Evolutionary conservation across 1,140 invertebrate species (phyloP).

Genomic region (Centruroides sculpturatus): DNA sequence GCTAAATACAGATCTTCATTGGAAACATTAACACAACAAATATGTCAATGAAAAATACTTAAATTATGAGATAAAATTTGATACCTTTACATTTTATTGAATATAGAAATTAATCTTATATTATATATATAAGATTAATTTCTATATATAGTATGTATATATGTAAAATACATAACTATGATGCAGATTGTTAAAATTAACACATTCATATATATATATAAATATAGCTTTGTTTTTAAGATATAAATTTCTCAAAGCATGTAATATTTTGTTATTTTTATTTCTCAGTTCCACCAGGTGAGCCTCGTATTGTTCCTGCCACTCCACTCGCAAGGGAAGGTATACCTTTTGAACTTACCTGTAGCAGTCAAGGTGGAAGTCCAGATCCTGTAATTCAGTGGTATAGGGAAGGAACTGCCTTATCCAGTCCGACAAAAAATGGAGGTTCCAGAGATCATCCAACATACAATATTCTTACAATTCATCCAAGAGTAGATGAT

Average conservation of each 20-base stretch:
- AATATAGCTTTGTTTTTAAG: neutral
- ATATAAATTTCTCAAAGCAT: neutral
- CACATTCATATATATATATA: neutral
- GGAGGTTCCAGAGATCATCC: slow-evolving; percentile 50
- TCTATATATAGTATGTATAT: too few species aligned
- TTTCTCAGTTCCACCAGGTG: slow-evolving; percentile 48
- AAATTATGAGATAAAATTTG: too few species aligned
- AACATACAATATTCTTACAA: slow-evolving; percentile 51
- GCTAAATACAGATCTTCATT: too few species aligned
- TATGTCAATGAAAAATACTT: too few species aligned
- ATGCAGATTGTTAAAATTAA: neutral
- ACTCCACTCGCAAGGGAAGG: slow-evolving; percentile 61
- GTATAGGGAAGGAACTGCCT: slow-evolving; percentile 37
- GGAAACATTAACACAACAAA: too few species aligned
- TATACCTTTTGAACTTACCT: slow-evolving; percentile 47
- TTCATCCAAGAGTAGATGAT: slow-evolving; percentile 66
- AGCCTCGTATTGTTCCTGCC: slow-evolving; percentile 54
- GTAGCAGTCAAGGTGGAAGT: slow-evolving; percentile 69
- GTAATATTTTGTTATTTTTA: neutral
- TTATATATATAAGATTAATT: too few species aligned
- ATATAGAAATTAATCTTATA: too few species aligned
- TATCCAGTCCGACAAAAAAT: slow-evolving; percentile 48
- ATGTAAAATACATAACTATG: neutral
- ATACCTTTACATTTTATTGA: too few species aligned
- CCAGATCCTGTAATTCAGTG: slow-evolving; percentile 65